Evolutionary conservation across 2,797 vertebrate genomes (phyloP), one percentile per base, ranked within the genome.

Genomic region (Acipenser ruthenus): DNA sequence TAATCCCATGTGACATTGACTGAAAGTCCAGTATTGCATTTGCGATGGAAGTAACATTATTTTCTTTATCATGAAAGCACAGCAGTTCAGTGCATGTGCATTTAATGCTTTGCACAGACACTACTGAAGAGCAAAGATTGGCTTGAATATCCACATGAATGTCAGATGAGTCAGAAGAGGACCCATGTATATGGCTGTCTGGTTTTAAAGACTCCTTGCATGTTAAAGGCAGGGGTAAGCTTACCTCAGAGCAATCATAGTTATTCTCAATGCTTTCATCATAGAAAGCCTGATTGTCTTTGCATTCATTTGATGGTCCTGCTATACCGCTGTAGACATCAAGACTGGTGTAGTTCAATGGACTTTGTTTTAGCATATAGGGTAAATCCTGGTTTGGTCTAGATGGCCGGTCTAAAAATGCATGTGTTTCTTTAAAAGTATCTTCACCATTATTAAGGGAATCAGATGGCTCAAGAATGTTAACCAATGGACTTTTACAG

Each of bases 361-460:
- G 85, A 66, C 86, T 89, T 72, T 86, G 84, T 78, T 86, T 88
- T 66, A 88, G 84, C 67, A 80, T 79, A 62, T 84, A 86, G 62
- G 86, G 50, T 8, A 72, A 53, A 11, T 67, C 63, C 50, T 18
- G 50, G 10, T 13, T 50, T 71, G 78, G 74, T 59, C 67, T 77
- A 68, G 81, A 83, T 67, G 76, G 71, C 56, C 80, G 67, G 50
- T 23, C 51, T 8, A 73, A 67, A 67, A 79, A 67, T 18, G 48
- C 3, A 6, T 62, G 55, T 50, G 56, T 65, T 53, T 55, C 53
- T 49, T 65, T 50, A 13, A 61, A 50, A 8, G 62, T 58, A 10
- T 67, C 51, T 53, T 61, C 23, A 50, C 10, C 49, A 49, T 18
- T 67, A 10, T 64, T 13, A 10, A 71, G 47, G 18, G 62, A 68